Evolutionary conservation across 2,113 vertebrate species (phyloP).

Genomic region (Pithys albifrons): DNA sequence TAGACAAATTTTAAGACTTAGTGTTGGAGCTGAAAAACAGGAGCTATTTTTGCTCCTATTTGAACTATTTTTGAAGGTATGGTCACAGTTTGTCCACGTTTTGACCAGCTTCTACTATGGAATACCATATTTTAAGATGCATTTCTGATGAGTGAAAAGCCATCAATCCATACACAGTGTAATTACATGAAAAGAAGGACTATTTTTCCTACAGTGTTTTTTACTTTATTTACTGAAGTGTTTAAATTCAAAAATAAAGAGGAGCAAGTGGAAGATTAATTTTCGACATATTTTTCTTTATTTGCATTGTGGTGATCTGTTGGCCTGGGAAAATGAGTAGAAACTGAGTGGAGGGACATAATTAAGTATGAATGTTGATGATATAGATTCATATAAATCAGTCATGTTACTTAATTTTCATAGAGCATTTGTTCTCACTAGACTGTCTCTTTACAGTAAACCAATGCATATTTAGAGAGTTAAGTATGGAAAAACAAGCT

Average conservation of each 20-base stretch:
- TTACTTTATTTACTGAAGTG: neutral
- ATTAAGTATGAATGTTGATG: neutral
- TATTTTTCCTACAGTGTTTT: neutral
- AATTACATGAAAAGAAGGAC: neutral
- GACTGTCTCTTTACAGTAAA: neutral
- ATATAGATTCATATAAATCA: constrained; percentile 6
- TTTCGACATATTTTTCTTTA: neutral
- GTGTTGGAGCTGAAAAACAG: neutral
- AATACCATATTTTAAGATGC: neutral
- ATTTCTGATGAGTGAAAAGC: neutral
- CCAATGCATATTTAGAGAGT: neutral
- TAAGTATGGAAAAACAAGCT: neutral
- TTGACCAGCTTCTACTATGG: neutral
- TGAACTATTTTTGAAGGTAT: neutral
- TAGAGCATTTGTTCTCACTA: neutral
- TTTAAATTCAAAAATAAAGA: neutral
- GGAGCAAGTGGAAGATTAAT: neutral
- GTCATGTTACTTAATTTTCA: neutral
- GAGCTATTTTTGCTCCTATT: neutral
- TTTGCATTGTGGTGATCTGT: neutral
- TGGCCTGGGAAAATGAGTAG: neutral
- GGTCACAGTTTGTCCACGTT: neutral
- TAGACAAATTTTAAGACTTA: neutral
- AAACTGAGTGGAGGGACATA: neutral
- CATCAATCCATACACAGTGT: neutral